Conservation (phyloP, 2,797 vertebrate species). For the Ctenopoma multispine region DNA sequence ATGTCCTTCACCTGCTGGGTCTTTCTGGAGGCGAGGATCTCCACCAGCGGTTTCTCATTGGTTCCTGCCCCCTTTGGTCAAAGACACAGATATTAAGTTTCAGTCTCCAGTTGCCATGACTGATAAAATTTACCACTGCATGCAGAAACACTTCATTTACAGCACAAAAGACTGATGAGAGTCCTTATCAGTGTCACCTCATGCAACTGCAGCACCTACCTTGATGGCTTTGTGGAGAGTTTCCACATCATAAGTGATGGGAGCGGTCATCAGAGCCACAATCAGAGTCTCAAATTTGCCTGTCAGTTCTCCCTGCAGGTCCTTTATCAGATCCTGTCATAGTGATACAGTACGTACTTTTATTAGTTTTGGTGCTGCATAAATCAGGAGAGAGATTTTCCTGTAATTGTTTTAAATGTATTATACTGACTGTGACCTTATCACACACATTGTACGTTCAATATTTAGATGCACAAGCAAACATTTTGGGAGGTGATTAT, state of each 20-base stretch:
- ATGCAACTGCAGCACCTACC: constrained; percentile 76
- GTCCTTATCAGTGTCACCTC: background rate
- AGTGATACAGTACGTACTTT: background rate
- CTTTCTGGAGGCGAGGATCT: constrained; percentile 94
- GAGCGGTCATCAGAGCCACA: constrained; percentile 89
- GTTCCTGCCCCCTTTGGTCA: constrained; percentile 92
- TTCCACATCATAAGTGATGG: constrained; percentile 86
- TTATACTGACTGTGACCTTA: no score
- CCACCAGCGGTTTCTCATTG: constrained; percentile 91
- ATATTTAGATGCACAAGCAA: no score
- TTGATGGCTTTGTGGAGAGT: constrained; percentile 91
- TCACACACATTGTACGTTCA: no score
- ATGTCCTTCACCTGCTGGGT: constrained; percentile 87
- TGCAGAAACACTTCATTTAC: no score
- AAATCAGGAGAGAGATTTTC: background rate
- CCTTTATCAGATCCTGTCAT: constrained; percentile 88
- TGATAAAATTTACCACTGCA: no score
- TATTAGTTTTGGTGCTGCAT: background rate
- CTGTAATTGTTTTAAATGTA: no score
- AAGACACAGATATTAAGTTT: background rate
- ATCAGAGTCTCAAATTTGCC: constrained; percentile 94
- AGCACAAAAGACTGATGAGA: no score
- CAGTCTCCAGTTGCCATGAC: background rate
- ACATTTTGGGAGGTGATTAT: no score
- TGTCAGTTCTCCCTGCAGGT: constrained; percentile 92